These are phyloP conservation scores for Melanchra persicariae DNA, from an alignment of 2,888 invertebrate genomes.

Conservation along the genomic window DNA sequence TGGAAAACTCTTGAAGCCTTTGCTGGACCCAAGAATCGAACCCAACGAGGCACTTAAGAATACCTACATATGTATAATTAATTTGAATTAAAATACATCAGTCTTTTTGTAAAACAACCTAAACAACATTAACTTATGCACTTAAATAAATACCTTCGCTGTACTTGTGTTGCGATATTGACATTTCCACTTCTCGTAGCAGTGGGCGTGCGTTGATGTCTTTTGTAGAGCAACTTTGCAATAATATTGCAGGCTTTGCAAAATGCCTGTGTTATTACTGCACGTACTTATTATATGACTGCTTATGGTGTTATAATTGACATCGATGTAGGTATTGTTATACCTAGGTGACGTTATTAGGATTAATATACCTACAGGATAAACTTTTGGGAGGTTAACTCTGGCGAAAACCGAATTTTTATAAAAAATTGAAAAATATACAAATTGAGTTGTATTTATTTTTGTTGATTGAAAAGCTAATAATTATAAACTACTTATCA, in stretches of 20 bases:
- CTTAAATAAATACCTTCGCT: constrained; percentile 23
- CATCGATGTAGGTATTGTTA: neutral
- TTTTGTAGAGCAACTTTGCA: constrained; percentile 75
- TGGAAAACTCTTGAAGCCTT: neutral
- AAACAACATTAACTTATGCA: neutral
- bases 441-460: neutral
- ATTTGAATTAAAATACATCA: neutral
- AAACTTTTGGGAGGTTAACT: neutral
- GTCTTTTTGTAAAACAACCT: neutral
- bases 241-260: constrained; percentile 35
- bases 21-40: neutral
- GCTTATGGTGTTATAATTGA: neutral
- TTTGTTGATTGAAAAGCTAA: neutral
- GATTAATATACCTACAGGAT: neutral
- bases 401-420: neutral
- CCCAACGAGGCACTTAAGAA: neutral
- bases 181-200: constrained; percentile 43
- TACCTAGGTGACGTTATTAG: neutral
- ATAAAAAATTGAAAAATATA: no score
- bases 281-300: constrained; percentile 17
- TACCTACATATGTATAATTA: neutral
- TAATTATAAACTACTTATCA: no score
- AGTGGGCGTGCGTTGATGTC: constrained; percentile 83
- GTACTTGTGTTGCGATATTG: constrained; percentile 16
- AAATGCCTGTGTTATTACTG: constrained; percentile 32